phyloP scores from a whole-genome alignment of 1,140 invertebrate species.

The Drosophila mauritiana region DNA sequence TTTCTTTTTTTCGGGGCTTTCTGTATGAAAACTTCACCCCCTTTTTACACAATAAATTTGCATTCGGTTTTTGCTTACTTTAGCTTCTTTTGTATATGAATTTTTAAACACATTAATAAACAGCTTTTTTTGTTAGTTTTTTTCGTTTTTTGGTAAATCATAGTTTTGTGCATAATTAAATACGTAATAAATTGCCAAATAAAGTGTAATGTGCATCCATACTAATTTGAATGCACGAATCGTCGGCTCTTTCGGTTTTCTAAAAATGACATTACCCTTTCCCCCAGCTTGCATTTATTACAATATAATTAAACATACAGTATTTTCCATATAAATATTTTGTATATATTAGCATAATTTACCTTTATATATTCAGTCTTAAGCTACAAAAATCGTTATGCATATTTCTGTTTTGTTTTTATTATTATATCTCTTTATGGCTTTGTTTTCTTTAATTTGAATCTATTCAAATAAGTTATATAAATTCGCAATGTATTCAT shows the following conservation, averaged over 20 bases:
- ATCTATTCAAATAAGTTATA: slow-evolving; percentile 75
- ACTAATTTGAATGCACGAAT: slow-evolving; percentile 37
- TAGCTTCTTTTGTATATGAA: slow-evolving; percentile 38
- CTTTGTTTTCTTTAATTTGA: slow-evolving; percentile 61
- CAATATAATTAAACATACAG: slow-evolving; percentile 69
- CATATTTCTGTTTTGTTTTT: slow-evolving; percentile 71
- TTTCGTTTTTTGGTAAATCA: slow-evolving; percentile 56
- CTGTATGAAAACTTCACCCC: slow-evolving; percentile 14
- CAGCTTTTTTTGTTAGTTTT: slow-evolving; percentile 32
- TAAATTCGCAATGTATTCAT: slow-evolving; percentile 75
- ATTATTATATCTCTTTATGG: slow-evolving; percentile 31
- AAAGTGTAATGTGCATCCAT: slow-evolving; percentile 61
- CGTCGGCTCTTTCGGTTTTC: slow-evolving; percentile 27
- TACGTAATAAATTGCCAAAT: slow-evolving; percentile 75
- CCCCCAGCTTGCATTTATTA: slow-evolving; percentile 76
- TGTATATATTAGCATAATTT: slow-evolving; percentile 78
- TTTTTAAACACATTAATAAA: slow-evolving; percentile 72
- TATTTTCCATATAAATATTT: slow-evolving; percentile 41
- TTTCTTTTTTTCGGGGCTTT: slow-evolving; percentile 18
- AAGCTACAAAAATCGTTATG: slow-evolving; percentile 83
- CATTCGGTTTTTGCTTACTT: slow-evolving; percentile 28
- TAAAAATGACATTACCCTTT: slow-evolving; percentile 79
- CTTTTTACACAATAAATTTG: slow-evolving; percentile 52
- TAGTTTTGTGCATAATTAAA: slow-evolving; percentile 78
- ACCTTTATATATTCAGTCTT: slow-evolving; percentile 81